Conservation (phyloP, 2,797 vertebrate genomes). For the Phataginus tetradactyla region DNA sequence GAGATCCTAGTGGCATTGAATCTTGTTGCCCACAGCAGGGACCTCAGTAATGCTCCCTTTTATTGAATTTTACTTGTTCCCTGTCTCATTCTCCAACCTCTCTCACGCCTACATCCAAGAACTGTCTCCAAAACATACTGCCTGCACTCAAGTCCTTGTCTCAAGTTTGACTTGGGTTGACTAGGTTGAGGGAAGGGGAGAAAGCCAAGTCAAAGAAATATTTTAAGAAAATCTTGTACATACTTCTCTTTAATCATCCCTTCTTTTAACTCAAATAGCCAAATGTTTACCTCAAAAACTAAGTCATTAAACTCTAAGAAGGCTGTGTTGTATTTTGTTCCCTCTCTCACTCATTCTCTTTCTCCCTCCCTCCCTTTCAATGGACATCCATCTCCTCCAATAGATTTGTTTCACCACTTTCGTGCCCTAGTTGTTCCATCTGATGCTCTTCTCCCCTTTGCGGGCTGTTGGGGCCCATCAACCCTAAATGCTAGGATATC, state of each 20-base stretch:
- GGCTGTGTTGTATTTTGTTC: background rate
- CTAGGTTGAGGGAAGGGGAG: background rate
- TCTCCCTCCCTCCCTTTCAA: background rate
- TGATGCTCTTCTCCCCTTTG: background rate
- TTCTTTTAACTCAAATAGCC: background rate
- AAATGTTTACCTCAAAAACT: background rate
- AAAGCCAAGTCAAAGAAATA: background rate
- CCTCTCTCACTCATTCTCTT: no score
- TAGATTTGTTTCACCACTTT: background rate
- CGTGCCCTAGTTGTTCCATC: slow-evolving; percentile 3
- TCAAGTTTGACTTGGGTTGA: background rate
- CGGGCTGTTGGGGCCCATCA: background rate
- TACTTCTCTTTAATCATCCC: background rate
- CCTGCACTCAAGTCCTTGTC: background rate
- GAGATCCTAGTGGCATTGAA: background rate
- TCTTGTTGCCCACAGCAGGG: background rate
- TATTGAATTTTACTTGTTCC: background rate
- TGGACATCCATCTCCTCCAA: background rate
- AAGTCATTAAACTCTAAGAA: background rate
- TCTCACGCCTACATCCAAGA: background rate
- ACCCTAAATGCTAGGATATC: background rate
- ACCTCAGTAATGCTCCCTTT: background rate
- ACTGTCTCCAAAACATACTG: background rate
- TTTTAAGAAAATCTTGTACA: background rate
- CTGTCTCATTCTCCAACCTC: background rate